Conservation (phyloP, 1,140 invertebrate species). For the Diprion similis region DNA sequence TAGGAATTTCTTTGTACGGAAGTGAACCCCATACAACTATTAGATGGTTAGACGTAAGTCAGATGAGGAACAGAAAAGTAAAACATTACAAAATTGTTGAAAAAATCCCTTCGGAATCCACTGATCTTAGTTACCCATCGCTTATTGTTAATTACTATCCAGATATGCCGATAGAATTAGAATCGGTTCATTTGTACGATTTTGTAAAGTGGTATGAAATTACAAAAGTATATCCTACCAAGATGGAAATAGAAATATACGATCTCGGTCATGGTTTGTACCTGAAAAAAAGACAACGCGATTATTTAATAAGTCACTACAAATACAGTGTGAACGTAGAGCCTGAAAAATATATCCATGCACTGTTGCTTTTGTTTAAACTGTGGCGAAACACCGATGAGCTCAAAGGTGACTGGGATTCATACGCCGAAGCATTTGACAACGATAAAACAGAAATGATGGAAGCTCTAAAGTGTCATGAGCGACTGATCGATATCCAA, state of each 20-base stretch:
- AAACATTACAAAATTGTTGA: constrained; percentile 35
- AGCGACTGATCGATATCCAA: constrained; percentile 31
- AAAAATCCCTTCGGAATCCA: constrained; percentile 30
- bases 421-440: constrained; percentile 37
- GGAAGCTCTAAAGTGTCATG: constrained; percentile 36
- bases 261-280: constrained; percentile 19
- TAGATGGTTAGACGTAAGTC: constrained; percentile 33
- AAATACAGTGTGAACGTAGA: constrained; percentile 31
- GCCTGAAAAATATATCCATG: constrained; percentile 38
- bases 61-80: constrained; percentile 29
- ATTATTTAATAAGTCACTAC: constrained; percentile 40
- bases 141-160: constrained; percentile 41
- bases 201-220: too few species aligned
- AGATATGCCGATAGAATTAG: constrained; percentile 27
- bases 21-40: constrained; percentile 44
- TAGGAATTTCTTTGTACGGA: constrained; percentile 41
- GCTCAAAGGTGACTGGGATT: constrained; percentile 28
- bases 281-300: constrained; percentile 35
- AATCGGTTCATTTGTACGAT: constrained; percentile 30
- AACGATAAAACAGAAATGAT: constrained; percentile 21
- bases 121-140: constrained; percentile 38
- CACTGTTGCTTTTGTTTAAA: constrained; percentile 40
- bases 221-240: too few species aligned
- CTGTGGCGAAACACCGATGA: constrained; percentile 38
- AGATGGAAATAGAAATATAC: constrained; percentile 19